Base-by-base conservation (phyloP, 2,888 invertebrate genomes). In the Phyto melanocephala region DNA sequence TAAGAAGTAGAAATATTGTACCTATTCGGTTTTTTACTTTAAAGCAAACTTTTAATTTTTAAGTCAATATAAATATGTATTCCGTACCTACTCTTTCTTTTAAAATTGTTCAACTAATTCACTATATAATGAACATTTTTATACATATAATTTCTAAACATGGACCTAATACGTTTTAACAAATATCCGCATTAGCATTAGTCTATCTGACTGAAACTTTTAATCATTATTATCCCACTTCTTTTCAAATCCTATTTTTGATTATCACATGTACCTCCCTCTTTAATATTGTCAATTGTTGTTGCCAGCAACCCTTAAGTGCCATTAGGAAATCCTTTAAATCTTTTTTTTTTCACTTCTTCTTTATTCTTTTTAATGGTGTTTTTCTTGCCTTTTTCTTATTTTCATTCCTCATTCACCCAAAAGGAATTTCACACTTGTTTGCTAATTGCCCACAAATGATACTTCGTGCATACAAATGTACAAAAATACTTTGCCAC, bases 391-490 rank as follows among this genome's bases (percentile, higher is more conserved):
- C 40, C 63, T 60, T 15, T 45, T 17, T 54, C 54, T 75, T 56
- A 63, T 65, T 58, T 56, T 45, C 45, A 68, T 77, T 65, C 65
- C 62, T 67, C 52, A 67, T 60, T 67, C 71, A 60, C 72, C 79
- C 62, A 77, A 74, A 77, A 68, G 72, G 74, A 75, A 75, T 84
- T 84, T 84, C 84, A 84, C 84, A 84, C 84, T 81, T 80, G 80
- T 80, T 81, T 81, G 75, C 75, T 83, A 83, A 84, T 82, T 84
- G 81, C 81, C 80, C 83, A 80, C 82, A 80, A 74, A 76, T 75
- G 78, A 74, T 81, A 79, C 79, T 78, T 71, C 76, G 67, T 81
- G 81, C 83, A 84, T 83, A 83, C 83, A 83, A 84, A 84, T 83
- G 78, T 79, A 79, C 79, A 71, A 82, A 82, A 79, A 82, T 79